A percentile compares a stretch with the other conserved stretches of the same genome.
Conservation (phyloP, 2,797 vertebrate genomes). For the Melanogrammus aeglefinus region DNA sequence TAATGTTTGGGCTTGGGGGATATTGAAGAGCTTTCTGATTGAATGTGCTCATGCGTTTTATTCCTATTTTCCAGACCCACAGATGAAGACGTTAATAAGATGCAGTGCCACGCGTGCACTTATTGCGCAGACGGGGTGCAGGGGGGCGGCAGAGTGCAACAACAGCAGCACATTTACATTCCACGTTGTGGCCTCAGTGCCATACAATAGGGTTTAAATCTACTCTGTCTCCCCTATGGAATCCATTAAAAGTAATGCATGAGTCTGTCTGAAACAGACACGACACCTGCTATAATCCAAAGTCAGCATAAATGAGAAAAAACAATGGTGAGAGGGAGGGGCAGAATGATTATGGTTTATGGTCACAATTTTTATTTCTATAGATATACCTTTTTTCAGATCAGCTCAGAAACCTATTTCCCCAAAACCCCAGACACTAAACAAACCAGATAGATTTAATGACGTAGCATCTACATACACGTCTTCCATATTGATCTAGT, state of each 20-base stretch:
- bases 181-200: slow-evolving; percentile 32
- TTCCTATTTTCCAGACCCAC: slow-evolving; percentile 43
- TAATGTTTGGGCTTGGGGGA: slow-evolving; percentile 57
- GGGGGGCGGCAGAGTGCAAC: not conserved
- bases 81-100: slow-evolving; percentile 47
- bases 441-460: slow-evolving; percentile 57
- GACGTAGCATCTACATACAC: slow-evolving; percentile 55
- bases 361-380: not conserved
- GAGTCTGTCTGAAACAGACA: slow-evolving; percentile 3
- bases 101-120: slow-evolving; percentile 34
- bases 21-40: slow-evolving; percentile 47
- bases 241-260: slow-evolving; percentile 20
- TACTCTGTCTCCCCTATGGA: slow-evolving; percentile 12
- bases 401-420: slow-evolving; percentile 16
- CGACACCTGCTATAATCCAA: not conserved
- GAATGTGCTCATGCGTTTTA: slow-evolving; percentile 47
- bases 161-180: slow-evolving; percentile 45
- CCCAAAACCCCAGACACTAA: slow-evolving; percentile 38
- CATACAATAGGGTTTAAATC: not conserved
- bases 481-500: slow-evolving; percentile 60
- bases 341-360: not conserved
- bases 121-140: too few relatives aligned
- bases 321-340: not conserved
- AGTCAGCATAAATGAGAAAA: not conserved
- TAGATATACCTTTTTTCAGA: not conserved